Base-by-base conservation (phyloP, 2,888 invertebrate genomes). In the Harpalus rubripes region DNA sequence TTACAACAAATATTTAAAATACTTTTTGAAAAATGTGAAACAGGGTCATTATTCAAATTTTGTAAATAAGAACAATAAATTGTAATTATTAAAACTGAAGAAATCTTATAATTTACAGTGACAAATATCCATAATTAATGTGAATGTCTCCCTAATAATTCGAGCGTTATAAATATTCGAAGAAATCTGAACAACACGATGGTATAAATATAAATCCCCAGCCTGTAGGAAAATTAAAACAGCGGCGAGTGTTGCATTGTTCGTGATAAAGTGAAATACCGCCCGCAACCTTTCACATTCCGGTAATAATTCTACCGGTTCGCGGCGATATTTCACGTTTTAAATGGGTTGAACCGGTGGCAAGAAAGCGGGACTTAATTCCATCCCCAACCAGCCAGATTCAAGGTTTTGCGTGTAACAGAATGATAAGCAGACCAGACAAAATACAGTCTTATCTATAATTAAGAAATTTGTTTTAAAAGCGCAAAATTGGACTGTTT, bases 381-480 rank as follows among this genome's bases (percentile, higher is more conserved):
- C 63, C 12, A 26, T 63, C 41, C 32, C 32, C 68, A 41, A 68
- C 41, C 26, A 39, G 68, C 68, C 26, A 39, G 68, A 68, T 7
- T 39, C 61, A 63, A 63, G 32, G 63, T 44, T 63, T 80, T 18
- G 80, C 80, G 80, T 80, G 80, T 52, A n/a, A 58, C 32, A 5
- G n/a, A n/a, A 41, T 63, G 80, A 80, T 80, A 80, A 61, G 32
- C 26, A 12, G 80, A 61, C 41, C 22, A 22, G 22, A 32, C 32
- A 32, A 32, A 32, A 1, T 5, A 16, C 18, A 15, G 58, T 79
- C 79, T 79, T 79, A 79, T 79, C 79, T 79, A 79, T 79, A 79
- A 79, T 79, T 79, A 79, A 79, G 79, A 79, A 79, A 79, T 79
- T 80, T 80, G 63, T 80, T 44, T 18, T 15, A 80, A 80, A 80